Percentiles rank a stretch among this genome's conserved stretches.
phyloP scores from a whole-genome alignment of 2,888 invertebrate genomes.

The Apantesis nais region DNA sequence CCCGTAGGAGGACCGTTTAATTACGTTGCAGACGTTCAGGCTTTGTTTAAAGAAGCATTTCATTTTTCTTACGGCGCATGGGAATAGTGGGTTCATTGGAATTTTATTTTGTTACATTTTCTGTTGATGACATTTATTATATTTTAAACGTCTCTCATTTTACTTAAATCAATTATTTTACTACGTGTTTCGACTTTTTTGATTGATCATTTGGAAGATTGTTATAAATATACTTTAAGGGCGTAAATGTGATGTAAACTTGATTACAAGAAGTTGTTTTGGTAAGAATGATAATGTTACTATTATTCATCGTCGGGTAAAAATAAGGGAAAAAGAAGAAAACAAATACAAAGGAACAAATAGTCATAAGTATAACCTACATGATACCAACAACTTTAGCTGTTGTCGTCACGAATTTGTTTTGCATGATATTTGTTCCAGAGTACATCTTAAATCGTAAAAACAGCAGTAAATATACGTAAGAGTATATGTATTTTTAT shows the following conservation, averaged over 20 bases:
- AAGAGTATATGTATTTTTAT: too few relatives aligned
- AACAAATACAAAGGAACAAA: not conserved
- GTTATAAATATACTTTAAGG: not conserved
- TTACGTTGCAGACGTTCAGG: conserved; percentile 42
- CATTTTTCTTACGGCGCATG: conserved; percentile 41
- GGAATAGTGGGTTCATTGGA: conserved; percentile 20
- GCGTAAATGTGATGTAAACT: not conserved
- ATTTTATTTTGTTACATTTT: conserved; percentile 28
- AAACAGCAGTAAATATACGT: too few relatives aligned
- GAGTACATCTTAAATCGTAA: too few relatives aligned
- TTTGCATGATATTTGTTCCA: not conserved
- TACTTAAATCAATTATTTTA: not conserved
- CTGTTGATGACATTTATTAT: conserved; percentile 12
- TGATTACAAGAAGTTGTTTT: not conserved
- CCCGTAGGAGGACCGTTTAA: conserved; percentile 47
- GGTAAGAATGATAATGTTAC: not conserved
- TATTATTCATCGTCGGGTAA: not conserved
- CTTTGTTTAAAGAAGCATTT: conserved; percentile 49
- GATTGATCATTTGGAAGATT: not conserved
- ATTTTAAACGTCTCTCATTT: not conserved
- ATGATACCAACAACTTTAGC: not conserved
- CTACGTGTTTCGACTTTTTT: not conserved
- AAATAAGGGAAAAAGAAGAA: not conserved
- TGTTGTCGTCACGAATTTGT: not conserved
- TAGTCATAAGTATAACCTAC: not conserved